Conservation (phyloP, 2,113 vertebrate genomes). For the Sialia sialis region DNA sequence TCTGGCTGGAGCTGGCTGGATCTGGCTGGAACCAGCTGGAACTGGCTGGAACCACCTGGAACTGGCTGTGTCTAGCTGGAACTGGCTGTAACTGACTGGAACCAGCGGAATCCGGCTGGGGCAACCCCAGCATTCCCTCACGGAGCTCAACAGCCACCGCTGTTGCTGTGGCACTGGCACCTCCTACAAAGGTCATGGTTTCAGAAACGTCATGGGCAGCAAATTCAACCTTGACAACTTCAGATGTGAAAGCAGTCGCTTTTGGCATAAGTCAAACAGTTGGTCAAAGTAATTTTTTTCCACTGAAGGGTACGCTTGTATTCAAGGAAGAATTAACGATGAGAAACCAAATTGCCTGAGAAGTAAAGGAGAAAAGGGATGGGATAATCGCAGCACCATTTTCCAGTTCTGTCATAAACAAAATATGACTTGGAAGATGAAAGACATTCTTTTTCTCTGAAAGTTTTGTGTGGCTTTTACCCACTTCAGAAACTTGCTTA, state of each 20-base stretch:
- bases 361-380: background rate
- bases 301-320: accelerated
- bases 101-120: accelerated
- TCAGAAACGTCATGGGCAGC: background rate
- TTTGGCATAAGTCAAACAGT: background rate
- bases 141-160: accelerated
- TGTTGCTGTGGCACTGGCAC: accelerated
- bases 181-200: background rate
- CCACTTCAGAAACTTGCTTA: background rate
- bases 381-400: background rate
- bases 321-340: background rate
- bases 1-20: background rate
- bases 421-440: background rate
- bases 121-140: accelerated
- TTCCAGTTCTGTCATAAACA: background rate
- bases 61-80: accelerated
- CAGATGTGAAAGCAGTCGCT: background rate
- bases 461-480: background rate
- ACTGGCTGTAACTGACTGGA: background rate
- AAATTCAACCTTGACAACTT: background rate
- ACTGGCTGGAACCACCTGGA: accelerated
- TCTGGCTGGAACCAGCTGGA: background rate
- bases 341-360: background rate
- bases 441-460: background rate
- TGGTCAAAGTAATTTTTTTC: background rate